Evolutionary conservation across 2,113 vertebrate species (phyloP).

Genomic region (Dissostichus mawsoni): DNA sequence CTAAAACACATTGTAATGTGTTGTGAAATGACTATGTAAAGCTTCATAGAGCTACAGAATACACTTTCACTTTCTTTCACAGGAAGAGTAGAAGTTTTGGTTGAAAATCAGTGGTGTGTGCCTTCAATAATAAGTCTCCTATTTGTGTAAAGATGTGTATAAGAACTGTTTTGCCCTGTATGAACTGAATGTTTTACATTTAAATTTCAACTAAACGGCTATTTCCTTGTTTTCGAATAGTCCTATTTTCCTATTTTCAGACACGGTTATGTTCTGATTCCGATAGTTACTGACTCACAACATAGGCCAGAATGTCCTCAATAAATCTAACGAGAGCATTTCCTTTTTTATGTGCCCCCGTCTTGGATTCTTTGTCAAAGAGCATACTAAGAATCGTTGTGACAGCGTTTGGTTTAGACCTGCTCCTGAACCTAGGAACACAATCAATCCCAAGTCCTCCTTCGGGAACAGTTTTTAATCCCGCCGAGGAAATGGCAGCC

Average conservation of each 20-base stretch:
- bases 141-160: neutral
- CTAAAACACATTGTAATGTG: too few species aligned
- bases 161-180: neutral
- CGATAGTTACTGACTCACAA: constrained; percentile 7
- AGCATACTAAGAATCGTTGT: constrained; percentile 32
- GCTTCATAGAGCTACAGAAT: too few species aligned
- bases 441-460: constrained; percentile 70
- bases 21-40: too few species aligned
- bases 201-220: neutral
- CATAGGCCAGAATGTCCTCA: constrained; percentile 9
- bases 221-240: neutral
- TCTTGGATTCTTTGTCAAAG: constrained; percentile 40
- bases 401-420: constrained; percentile 47
- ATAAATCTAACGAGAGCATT: constrained; percentile 31
- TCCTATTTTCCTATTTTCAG: neutral
- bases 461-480: constrained; percentile 70
- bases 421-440: constrained; percentile 57
- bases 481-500: constrained; percentile 55
- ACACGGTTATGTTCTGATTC: constrained; percentile 1
- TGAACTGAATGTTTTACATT: neutral
- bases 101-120: too few species aligned
- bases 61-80: too few species aligned
- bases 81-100: too few species aligned
- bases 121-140: neutral
- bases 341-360: constrained; percentile 22